phyloP scores from a whole-genome alignment of 2,113 vertebrate species.

The Gadus chalcogrammus region DNA sequence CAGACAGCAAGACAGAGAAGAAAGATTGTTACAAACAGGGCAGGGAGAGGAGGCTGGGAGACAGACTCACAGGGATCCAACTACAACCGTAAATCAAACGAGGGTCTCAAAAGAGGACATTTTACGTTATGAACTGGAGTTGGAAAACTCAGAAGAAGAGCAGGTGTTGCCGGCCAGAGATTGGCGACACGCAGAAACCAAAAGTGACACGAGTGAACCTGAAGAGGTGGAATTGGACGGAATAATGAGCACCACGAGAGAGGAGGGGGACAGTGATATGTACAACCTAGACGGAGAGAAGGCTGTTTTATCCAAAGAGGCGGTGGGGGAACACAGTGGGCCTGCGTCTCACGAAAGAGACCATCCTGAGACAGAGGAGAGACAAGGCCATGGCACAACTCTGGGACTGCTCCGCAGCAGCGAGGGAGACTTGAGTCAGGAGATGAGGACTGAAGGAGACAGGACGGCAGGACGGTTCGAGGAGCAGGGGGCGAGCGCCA shows the following conservation, averaged over 20 bases:
- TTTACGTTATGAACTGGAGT: background rate
- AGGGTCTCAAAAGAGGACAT: constrained; percentile 10
- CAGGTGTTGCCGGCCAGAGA: background rate
- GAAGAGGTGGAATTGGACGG: constrained; percentile 49
- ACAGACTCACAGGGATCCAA: no score
- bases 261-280: constrained; percentile 45
- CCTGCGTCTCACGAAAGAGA: background rate
- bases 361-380: background rate
- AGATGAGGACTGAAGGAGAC: background rate
- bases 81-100: background rate
- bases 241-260: constrained; percentile 61
- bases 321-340: background rate
- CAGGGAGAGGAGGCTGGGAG: background rate
- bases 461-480: background rate
- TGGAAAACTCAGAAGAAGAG: background rate
- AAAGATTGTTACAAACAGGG: background rate
- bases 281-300: background rate
- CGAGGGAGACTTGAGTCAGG: background rate
- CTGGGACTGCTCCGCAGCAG: background rate
- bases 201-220: constrained; percentile 31
- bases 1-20: background rate
- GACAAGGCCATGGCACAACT: background rate
- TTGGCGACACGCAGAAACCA: background rate
- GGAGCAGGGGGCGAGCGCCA: background rate
- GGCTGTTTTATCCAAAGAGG: background rate